These are phyloP conservation scores for Pollenia angustigena DNA, from an alignment of 2,888 invertebrate genomes.

Conservation along the genomic window DNA sequence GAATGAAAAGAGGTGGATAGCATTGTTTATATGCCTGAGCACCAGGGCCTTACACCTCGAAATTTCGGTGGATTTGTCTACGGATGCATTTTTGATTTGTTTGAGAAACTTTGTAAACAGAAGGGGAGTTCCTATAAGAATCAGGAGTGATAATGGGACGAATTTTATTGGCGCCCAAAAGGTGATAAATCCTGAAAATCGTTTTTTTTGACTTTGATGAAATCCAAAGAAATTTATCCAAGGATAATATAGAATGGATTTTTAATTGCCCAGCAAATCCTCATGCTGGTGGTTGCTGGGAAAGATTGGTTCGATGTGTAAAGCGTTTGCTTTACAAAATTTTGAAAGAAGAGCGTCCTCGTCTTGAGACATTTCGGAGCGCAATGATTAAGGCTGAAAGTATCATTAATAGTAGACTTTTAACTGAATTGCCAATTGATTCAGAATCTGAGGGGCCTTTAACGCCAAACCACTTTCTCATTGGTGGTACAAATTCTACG, in stretches of 20 bases:
- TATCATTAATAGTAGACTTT: no score
- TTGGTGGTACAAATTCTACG: conserved; percentile 1
- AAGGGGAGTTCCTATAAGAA: conserved; percentile 10
- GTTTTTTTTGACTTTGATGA: conserved; percentile 21
- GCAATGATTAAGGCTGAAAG: no score
- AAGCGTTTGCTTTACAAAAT: no score
- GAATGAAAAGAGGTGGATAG: no score
- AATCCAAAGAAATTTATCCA: not conserved
- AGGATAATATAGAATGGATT: conserved; percentile 46
- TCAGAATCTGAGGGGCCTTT: no score
- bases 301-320: no score
- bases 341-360: no score
- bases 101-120: conserved; percentile 5
- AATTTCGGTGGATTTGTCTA: conserved; percentile 42
- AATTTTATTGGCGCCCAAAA: conserved; percentile 31
- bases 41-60: conserved; percentile 69
- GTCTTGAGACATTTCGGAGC: no score
- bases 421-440: no score
- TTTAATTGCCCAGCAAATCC: no score
- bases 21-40: conserved; percentile 30
- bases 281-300: no score
- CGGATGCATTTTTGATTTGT: no score
- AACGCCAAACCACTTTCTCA: conserved; percentile 62
- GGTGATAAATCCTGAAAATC: conserved; percentile 26
- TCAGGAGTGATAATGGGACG: conserved; percentile 12